Evolutionary conservation across 2,888 invertebrate species (phyloP), one percentile per base, ranked within the genome.

Genomic region (Pterostichus madidus): DNA sequence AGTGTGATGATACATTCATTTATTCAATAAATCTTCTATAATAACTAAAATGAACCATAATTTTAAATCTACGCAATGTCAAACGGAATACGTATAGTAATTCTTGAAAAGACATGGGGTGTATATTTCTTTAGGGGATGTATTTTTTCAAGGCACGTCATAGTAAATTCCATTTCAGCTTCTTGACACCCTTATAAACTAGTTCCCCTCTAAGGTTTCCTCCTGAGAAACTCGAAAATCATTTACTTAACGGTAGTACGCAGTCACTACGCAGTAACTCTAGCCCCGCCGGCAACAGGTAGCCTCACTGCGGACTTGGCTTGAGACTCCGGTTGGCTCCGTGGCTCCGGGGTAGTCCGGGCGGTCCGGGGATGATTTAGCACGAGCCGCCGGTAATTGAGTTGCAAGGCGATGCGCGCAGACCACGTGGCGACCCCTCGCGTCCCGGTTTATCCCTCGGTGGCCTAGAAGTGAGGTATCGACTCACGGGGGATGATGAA

Each of bases 381-480:
- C 77, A 15, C 77, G 59, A 56, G 31, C 59, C 39, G 31, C 61
- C 79, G 61, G 64, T 79, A 79, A 79, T 79, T 79, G 79, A 79
- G 79, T 79, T 79, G 79, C 79, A 64, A 79, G 79, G 49, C 79
- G 64, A 78, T 64, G 79, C 79, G 79, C 79, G 49, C 64, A 17
- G 39, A 64, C 64, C 64, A 64, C 64, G 64, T 64, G 64, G 32
- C n/a, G 13, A 2, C 11, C 0, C 61, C 61, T 17, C 61, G 53
- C 53, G 6, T 13, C 39, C 8, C 39, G 8, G 7, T 39, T 39
- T 5, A 39, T 5, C 39, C 8, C 39, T 39, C 39, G 6, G 39
- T 7, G 39, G 39, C 39, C 8, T 8, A 6, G 7, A 39, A 39
- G 39, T 8, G 7, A 7, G 39, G 39, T 39, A 39, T 39, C 39